Evolutionary conservation across 2,797 vertebrate species (phyloP).

Genomic region (Aphelocoma californica): DNA sequence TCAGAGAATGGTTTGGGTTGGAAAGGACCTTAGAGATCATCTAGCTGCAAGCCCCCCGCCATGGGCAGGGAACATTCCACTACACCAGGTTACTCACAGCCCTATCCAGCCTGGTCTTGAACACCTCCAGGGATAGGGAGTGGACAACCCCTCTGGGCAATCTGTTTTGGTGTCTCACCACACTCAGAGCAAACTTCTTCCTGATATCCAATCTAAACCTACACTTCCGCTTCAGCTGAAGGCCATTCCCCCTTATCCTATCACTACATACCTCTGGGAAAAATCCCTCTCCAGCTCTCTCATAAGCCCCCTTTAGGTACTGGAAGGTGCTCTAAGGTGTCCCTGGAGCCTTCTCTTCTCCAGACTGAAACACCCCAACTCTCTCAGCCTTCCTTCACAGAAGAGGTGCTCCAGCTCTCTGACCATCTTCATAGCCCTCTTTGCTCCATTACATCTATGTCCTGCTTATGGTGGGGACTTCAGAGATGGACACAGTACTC

Average conservation of each 20-base stretch:
- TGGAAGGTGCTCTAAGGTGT: neutral
- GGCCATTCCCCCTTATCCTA: too few species aligned
- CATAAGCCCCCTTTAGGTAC: neutral
- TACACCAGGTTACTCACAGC: neutral
- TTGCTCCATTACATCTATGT: too few species aligned
- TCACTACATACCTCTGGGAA: neutral
- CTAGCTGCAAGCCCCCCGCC: neutral
- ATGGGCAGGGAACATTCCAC: neutral
- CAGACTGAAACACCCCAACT: neutral
- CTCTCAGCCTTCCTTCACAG: neutral
- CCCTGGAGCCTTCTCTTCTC: neutral
- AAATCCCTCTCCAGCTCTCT: neutral
- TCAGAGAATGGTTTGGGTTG: neutral
- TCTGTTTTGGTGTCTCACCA: neutral
- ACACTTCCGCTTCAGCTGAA: neutral
- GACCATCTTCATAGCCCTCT: neutral
- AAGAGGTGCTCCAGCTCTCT: neutral
- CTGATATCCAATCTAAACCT: neutral
- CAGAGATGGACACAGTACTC: neutral
- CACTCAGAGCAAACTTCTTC: neutral
- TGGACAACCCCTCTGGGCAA: neutral
- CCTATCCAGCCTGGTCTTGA: neutral
- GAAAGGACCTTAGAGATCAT: neutral
- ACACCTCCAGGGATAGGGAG: neutral
- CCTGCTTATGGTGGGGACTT: neutral